Percentiles rank a stretch among this genome's conserved stretches.
These are phyloP conservation scores for Montipora sp. DNA, from an alignment of 64 coral and sea anemone species.

Conservation along the genomic window DNA sequence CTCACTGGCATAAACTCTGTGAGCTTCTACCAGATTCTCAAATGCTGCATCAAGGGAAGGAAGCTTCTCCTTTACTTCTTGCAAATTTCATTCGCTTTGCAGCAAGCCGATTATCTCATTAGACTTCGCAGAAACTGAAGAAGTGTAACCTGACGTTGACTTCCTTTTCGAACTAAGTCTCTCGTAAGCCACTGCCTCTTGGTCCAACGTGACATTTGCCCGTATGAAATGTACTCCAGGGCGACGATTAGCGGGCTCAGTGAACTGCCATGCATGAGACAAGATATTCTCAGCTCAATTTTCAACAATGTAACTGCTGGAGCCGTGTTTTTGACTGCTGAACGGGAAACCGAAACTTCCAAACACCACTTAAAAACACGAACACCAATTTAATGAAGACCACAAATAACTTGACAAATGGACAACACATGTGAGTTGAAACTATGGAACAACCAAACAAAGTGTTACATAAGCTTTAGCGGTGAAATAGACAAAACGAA, in stretches of 20 bases:
- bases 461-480: too few relatives aligned
- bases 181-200: background rate
- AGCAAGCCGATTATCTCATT: background rate
- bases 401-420: too few relatives aligned
- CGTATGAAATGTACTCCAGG: background rate
- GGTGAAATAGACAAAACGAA: too few relatives aligned
- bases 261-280: background rate
- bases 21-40: background rate
- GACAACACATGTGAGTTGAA: too few relatives aligned
- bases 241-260: background rate
- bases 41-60: background rate
- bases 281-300: background rate
- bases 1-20: too few relatives aligned
- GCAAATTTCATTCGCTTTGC: background rate
- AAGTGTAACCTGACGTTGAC: background rate
- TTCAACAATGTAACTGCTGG: background rate
- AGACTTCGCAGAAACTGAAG: background rate
- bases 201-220: background rate
- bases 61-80: conserved; percentile 5
- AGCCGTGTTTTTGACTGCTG: too few relatives aligned
- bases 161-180: background rate
- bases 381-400: too few relatives aligned
- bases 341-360: too few relatives aligned
- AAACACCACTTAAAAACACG: too few relatives aligned
- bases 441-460: too few relatives aligned